A percentile compares a stretch with the other conserved stretches of the same genome.
Evolutionary conservation across 1,140 invertebrate genomes (phyloP).

Genomic region (Calycopis cecrops): DNA sequence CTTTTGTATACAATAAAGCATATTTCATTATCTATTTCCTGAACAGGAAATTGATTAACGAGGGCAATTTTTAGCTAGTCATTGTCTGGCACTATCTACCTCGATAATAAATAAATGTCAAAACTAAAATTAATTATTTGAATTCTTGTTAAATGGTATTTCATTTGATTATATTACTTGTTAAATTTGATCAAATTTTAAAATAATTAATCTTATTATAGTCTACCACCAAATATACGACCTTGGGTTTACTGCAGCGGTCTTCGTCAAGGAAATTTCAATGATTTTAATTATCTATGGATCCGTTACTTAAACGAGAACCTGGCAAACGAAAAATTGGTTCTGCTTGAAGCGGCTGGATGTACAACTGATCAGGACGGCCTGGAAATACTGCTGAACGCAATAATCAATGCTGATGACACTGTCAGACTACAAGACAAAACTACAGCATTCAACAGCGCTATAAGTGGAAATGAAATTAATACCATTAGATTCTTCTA

Average conservation of each 20-base stretch:
- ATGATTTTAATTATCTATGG: conserved; percentile 74
- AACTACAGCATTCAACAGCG: conserved; percentile 53
- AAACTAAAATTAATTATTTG: too few relatives aligned
- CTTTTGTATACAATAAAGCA: too few relatives aligned
- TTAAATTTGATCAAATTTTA: background rate
- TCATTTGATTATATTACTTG: background rate
- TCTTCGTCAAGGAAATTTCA: conserved; percentile 61
- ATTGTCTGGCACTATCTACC: too few relatives aligned
- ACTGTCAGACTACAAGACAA: conserved; percentile 67
- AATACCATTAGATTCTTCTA: conserved; percentile 69
- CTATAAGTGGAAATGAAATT: conserved; percentile 58
- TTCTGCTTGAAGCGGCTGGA: conserved; percentile 76
- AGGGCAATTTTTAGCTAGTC: too few relatives aligned
- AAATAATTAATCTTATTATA: conserved; percentile 28
- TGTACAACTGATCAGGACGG: conserved; percentile 70
- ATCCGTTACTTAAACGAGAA: conserved; percentile 62
- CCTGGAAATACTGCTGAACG: conserved; percentile 53
- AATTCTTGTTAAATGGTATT: too few relatives aligned
- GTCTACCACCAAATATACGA: conserved; percentile 74
- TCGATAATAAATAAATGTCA: too few relatives aligned
- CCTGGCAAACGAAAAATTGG: conserved; percentile 74
- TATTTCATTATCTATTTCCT: too few relatives aligned
- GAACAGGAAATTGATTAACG: too few relatives aligned
- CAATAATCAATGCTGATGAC: conserved; percentile 40
- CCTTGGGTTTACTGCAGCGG: conserved; percentile 77